These are phyloP conservation scores for Gephyroberyx darwinii DNA, from an alignment of 2,797 vertebrate genomes.

Conservation along the genomic window DNA sequence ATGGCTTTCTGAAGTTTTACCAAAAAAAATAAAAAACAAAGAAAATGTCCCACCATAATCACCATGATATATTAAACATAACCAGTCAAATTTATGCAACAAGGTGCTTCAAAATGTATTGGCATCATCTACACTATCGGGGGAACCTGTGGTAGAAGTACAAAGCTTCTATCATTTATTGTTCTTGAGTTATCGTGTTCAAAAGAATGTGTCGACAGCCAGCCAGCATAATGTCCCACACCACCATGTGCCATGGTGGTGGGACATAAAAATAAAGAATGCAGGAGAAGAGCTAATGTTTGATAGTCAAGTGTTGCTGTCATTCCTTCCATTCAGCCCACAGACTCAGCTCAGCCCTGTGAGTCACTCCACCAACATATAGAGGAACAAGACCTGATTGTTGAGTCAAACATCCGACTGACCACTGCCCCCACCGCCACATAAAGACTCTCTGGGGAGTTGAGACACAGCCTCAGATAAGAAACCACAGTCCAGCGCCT, in stretches of 20 bases:
- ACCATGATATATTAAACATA: too few species aligned
- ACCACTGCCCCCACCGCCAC: constrained; percentile 37
- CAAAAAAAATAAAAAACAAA: neutral
- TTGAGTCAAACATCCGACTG: constrained; percentile 62
- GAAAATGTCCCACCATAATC: too few species aligned
- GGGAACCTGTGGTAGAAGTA: too few species aligned
- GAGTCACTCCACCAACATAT: constrained; percentile 67
- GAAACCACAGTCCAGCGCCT: neutral
- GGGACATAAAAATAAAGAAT: neutral
- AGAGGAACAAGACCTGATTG: constrained; percentile 72
- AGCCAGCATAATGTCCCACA: too few species aligned
- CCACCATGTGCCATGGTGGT: too few species aligned
- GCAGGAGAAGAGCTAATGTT: constrained; percentile 34
- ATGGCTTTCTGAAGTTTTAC: neutral
- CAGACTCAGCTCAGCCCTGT: constrained; percentile 43
- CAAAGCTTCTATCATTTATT: too few species aligned
- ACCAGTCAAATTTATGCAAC: too few species aligned
- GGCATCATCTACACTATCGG: too few species aligned
- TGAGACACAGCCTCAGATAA: neutral
- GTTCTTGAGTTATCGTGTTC: too few species aligned
- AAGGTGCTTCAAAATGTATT: too few species aligned
- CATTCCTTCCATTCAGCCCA: constrained; percentile 76
- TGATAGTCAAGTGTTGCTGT: constrained; percentile 23
- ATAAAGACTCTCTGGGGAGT: neutral
- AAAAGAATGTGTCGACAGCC: too few species aligned